phyloP scores from a whole-genome alignment of 2,113 vertebrate species.

The Rutilus rutilus region DNA sequence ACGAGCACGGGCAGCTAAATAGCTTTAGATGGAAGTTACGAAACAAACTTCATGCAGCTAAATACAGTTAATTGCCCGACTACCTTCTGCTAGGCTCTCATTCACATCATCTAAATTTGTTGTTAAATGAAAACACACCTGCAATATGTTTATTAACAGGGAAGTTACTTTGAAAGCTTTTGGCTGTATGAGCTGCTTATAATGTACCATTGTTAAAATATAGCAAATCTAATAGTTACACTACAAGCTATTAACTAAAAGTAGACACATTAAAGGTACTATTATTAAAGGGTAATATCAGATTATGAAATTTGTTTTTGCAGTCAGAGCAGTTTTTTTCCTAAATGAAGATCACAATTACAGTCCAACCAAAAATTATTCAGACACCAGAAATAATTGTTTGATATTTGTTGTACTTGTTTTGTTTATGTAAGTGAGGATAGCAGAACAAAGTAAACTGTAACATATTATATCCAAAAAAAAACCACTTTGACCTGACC shows the following conservation, averaged over 20 bases:
- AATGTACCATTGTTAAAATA: neutral
- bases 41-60: neutral
- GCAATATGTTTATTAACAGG: neutral
- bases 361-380: no score
- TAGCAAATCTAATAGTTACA: neutral
- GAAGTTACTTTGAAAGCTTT: neutral
- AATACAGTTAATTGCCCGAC: slow-evolving; percentile 39
- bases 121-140: neutral
- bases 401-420: no score
- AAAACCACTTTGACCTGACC: no score
- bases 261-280: no score
- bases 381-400: no score
- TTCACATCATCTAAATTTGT: neutral
- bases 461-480: no score
- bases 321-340: neutral
- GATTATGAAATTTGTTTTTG: neutral
- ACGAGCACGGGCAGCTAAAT: neutral
- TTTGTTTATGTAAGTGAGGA: no score
- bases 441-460: no score
- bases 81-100: neutral
- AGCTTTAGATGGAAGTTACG: slow-evolving; percentile 6
- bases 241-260: neutral
- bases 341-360: neutral
- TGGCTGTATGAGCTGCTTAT: neutral
- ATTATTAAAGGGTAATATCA: neutral